Evolutionary conservation across 2,888 invertebrate species (phyloP), one percentile per base, ranked within the genome.

Genomic region (Exocentrus adspersus): DNA sequence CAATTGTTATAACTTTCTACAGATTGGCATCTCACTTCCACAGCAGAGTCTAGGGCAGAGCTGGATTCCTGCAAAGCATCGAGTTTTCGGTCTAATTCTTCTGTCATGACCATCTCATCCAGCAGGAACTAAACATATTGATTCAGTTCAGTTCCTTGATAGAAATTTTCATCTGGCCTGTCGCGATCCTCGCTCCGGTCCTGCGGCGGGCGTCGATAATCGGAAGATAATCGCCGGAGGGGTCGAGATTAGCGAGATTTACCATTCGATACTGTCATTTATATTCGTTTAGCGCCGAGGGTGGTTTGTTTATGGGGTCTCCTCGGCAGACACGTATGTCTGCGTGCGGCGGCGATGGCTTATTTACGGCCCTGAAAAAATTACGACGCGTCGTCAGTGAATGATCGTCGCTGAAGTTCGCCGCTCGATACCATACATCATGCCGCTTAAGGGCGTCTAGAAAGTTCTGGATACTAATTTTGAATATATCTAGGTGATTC

Each of bases 241-340:
- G 75, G 76, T 72, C 78, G 77, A 77, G 80, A 81, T 81, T 81
- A 80, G 81, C 78, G 72, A 78, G 80, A 81, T 81, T 81, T 78
- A 76, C 77, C 78, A 80, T 80, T 79, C 79, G 80, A 80, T 80
- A 79, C 78, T 78, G 79, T 80, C 81, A 80, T 81, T 80, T 80
- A 81, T 80, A 79, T 80, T 80, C 80, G 80, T 81, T 81, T 80
- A 79, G 77, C 63, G 60, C 52, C 60, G 68, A 69, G 71, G 73
- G 74, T 60, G 69, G 62, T 71, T 73, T 75, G 73, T 75, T 74
- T 73, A 71, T 67, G 69, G 68, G 63, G 41, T 37, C 66, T 71
- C 64, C 64, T 62, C 60, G 65, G 62, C 60, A 67, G 62, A 72
- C 71, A 69, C 74, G 74, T 72, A 71, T 71, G 71, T 72, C 67